Conservation (phyloP, 2,888 invertebrate species). For the Oeneis ivallda region DNA sequence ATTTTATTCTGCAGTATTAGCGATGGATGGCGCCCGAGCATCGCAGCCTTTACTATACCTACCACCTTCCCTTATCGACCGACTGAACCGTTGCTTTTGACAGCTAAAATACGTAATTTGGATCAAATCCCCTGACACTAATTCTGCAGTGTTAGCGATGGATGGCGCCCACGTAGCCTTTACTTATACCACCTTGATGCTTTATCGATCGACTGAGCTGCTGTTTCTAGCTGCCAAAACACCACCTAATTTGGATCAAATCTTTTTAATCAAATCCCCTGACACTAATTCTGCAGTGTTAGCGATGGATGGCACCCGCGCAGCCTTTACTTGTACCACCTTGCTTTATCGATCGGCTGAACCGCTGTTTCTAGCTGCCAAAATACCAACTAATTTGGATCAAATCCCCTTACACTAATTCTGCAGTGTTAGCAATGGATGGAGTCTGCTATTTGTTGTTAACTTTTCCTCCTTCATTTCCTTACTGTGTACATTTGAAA, state of each 20-base stretch:
- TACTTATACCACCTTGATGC: constrained; percentile 28
- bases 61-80: constrained; percentile 50
- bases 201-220: neutral
- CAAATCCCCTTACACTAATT: no score
- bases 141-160: constrained; percentile 3
- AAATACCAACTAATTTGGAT: neutral
- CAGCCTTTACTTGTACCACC: constrained; percentile 59
- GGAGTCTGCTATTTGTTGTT: no score
- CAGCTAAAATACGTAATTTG: neutral
- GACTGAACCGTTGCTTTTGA: neutral
- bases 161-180: constrained; percentile 41
- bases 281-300: no score
- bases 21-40: constrained; percentile 72
- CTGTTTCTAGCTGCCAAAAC: neutral
- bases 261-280: no score
- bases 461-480: no score
- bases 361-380: constrained; percentile 8
- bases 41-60: constrained; percentile 60
- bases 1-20: constrained; percentile 38
- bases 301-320: no score
- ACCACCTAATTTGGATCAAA: neutral
- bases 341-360: constrained; percentile 44
- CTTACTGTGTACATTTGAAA: no score
- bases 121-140: no score
- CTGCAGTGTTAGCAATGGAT: constrained; percentile 41